A percentile compares a stretch with the other conserved stretches of the same genome.
These are phyloP conservation scores for Aurelia sp. DNA, from an alignment of 30 jellyfish, hydroid and myxozoan species.

Conservation along the genomic window DNA sequence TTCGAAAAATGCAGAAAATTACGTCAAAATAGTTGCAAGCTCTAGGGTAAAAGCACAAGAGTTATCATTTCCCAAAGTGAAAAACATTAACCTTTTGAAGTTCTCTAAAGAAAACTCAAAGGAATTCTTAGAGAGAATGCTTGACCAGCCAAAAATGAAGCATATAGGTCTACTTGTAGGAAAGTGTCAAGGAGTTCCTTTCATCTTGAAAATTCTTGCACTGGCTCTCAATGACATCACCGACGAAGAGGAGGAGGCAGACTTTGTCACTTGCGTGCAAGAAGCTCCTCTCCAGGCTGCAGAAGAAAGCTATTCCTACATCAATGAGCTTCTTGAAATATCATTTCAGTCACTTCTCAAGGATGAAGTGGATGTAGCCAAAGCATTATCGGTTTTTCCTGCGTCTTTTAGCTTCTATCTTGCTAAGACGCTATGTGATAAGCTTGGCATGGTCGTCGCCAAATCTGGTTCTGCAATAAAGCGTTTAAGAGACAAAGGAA, in stretches of 20 bases:
- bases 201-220: not conserved
- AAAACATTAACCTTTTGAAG: not conserved
- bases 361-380: not conserved
- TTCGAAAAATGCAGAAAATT: not conserved
- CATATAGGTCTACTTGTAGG: not conserved
- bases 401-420: not conserved
- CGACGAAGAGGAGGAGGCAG: not conserved
- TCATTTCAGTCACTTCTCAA: not conserved
- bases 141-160: not conserved
- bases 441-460: not conserved
- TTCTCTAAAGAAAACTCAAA: not conserved
- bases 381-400: not conserved
- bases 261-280: not conserved
- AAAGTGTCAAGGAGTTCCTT: not conserved
- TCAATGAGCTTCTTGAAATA: not conserved
- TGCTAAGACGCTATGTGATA: not conserved
- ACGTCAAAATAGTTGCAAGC: not conserved
- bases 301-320: not conserved
- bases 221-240: not conserved
- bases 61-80: not conserved
- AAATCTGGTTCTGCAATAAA: not conserved
- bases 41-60: not conserved
- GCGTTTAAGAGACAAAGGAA: conserved; percentile 1
- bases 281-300: not conserved
- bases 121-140: not conserved